These are phyloP conservation scores for Caloenas nicobarica DNA, from an alignment of 2,113 vertebrate species.

Conservation along the genomic window DNA sequence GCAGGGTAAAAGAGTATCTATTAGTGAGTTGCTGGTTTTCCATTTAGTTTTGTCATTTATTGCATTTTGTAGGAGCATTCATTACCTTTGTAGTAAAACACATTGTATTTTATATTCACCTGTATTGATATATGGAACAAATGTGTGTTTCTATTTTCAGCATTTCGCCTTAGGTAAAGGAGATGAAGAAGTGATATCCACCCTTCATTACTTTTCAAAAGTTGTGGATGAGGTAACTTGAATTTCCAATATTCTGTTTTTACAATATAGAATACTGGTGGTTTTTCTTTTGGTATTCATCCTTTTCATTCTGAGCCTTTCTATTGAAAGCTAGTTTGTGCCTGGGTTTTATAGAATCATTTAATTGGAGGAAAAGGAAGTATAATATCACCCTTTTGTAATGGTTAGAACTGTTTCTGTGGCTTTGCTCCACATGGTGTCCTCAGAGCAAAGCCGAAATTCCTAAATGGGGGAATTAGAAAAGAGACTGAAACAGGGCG, in stretches of 20 bases:
- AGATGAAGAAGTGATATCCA: constrained; percentile 95
- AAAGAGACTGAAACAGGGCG: neutral
- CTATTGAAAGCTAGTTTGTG: neutral
- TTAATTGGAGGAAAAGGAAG: neutral
- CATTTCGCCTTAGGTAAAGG: constrained; percentile 97
- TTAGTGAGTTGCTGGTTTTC: neutral
- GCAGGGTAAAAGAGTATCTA: neutral
- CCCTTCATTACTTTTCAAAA: constrained; percentile 91
- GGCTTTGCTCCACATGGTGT: neutral
- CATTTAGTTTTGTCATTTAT: neutral
- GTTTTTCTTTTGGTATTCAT: neutral
- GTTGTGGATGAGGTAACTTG: constrained; percentile 91
- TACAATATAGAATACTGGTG: neutral
- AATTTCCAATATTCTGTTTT: neutral
- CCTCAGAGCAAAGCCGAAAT: neutral
- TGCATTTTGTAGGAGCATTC: neutral
- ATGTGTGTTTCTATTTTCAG: constrained; percentile 71
- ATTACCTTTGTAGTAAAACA: neutral
- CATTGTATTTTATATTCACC: neutral
- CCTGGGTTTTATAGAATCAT: neutral
- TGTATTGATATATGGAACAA: neutral
- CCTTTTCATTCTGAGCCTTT: neutral
- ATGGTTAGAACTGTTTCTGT: neutral
- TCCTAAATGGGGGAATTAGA: neutral
- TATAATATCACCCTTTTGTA: neutral